Base-by-base conservation (phyloP, 2,113 vertebrate species). In the Callopanchax toddi region DNA sequence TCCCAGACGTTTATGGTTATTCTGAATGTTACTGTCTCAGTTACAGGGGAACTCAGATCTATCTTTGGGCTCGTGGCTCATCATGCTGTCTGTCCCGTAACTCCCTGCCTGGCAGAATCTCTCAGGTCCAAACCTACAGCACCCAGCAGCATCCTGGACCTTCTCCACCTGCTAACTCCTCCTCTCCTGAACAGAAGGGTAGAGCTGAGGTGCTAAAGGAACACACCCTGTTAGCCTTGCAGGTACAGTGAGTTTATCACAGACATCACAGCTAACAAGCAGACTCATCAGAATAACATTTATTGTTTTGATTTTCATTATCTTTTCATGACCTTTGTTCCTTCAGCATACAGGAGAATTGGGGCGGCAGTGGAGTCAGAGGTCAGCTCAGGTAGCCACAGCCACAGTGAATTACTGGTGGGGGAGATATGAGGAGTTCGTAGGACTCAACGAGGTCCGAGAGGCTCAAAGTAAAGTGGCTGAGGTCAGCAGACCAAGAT, bases 401-500 rank as follows among this genome's bases (percentile, higher is more conserved):
- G 79, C 91, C 51, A 87, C 91, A 0, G 85, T 92, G 65, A 94
- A 88, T 86, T 90, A 77, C 36, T 98, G 95, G 97, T 98, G 96
- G 96, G 91, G 86, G 67, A 92, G 83, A 81, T 99, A 99, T 0
- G 97, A 99, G 82, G 95, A 97, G 84, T 98, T 98, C 86, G 95
- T 98, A 0, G 97, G 97, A 22, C 89, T 99, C 26, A 96, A 82
- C 29, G 97, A 99, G 78, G 95, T 99, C 68, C 91, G 93, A 42
- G 89, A 91, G 18, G 97, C 97, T 49, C 97, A 99, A 87, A 89
- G 92, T 20, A 95, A 96, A 0, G 97, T 99, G 72, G 93, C 94
- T 0, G 94, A 98, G 95, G 97, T 98, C 88, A 93, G 81, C 15
- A 40, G 34, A 45, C 10, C 23, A 43, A 11, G 21, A 25, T 22